Evolutionary conservation across 2,888 invertebrate species (phyloP).

Genomic region (Lacanobia oleracea): DNA sequence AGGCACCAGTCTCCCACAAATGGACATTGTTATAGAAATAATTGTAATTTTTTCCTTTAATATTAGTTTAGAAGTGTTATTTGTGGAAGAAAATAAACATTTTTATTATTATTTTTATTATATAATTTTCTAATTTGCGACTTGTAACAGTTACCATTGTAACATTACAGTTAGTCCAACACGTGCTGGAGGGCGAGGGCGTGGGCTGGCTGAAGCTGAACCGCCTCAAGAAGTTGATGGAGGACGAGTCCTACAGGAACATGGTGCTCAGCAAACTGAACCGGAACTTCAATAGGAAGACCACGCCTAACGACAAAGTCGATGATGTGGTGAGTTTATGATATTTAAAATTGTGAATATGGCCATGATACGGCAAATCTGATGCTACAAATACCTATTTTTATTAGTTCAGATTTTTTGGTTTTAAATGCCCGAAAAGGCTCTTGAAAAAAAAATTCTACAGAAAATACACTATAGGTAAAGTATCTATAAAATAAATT

Average conservation of each 20-base stretch:
- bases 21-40: too few species aligned
- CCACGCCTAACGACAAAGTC: constrained; percentile 98
- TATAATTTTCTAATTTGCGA: too few species aligned
- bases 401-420: neutral
- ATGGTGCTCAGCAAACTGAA: constrained; percentile 98
- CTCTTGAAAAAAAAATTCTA: too few species aligned
- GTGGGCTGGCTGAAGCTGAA: constrained; percentile 99
- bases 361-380: too few species aligned
- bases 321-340: constrained; percentile 96
- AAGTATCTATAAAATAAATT: too few species aligned
- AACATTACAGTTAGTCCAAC: constrained; percentile 92
- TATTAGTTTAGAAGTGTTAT: too few species aligned
- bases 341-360: neutral
- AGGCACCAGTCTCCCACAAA: too few species aligned
- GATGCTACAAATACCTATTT: neutral
- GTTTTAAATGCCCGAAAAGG: too few species aligned
- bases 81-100: too few species aligned
- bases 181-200: constrained; percentile 97
- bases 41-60: too few species aligned
- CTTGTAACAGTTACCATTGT: constrained; percentile 1
- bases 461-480: too few species aligned
- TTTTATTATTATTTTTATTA: too few species aligned
- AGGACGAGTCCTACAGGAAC: constrained; percentile 99
- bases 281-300: constrained; percentile 97
- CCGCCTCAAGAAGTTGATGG: constrained; percentile 98